Percentiles rank a stretch among this genome's conserved stretches.
Evolutionary conservation across 2,797 vertebrate genomes (phyloP).

Genomic region (Pseudomugil tenellus): DNA sequence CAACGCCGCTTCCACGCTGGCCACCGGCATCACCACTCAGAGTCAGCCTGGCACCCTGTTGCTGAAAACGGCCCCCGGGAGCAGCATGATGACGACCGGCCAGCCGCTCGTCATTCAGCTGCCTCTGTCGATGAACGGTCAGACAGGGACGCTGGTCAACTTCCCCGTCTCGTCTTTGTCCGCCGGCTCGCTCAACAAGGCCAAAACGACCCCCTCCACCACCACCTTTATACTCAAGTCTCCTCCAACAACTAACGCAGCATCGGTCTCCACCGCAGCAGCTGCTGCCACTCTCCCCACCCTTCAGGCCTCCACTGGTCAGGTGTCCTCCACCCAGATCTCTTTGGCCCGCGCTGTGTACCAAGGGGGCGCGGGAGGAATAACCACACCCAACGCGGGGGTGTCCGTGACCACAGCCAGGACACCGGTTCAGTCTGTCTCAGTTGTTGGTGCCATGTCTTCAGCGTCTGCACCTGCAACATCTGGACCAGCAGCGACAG

Average conservation of each 20-base stretch:
- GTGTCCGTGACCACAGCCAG: conserved; percentile 82
- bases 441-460: conserved; percentile 81
- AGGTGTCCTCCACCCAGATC: conserved; percentile 70
- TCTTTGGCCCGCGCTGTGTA: conserved; percentile 79
- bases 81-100: conserved; percentile 83
- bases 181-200: conserved; percentile 73
- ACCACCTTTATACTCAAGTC: conserved; percentile 81
- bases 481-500: conserved; percentile 82
- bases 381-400: conserved; percentile 80
- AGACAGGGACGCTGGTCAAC: conserved; percentile 79
- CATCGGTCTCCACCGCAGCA: conserved; percentile 34
- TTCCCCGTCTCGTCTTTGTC: conserved; percentile 83
- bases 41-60: conserved; percentile 78
- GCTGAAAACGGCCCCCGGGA: conserved; percentile 73
- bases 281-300: conserved; percentile 58
- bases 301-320: conserved; percentile 66
- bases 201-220: conserved; percentile 79
- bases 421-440: conserved; percentile 75
- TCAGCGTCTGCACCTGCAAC: conserved; percentile 77
- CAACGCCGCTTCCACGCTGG: conserved; percentile 67
- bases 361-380: conserved; percentile 79
- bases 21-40: conserved; percentile 76
- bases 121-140: conserved; percentile 79
- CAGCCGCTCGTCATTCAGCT: conserved; percentile 86
- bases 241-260: conserved; percentile 58